Evolutionary conservation across 2,888 invertebrate species (phyloP), one percentile per base, ranked within the genome.

Genomic region (Leptarthrus brevirostris): DNA sequence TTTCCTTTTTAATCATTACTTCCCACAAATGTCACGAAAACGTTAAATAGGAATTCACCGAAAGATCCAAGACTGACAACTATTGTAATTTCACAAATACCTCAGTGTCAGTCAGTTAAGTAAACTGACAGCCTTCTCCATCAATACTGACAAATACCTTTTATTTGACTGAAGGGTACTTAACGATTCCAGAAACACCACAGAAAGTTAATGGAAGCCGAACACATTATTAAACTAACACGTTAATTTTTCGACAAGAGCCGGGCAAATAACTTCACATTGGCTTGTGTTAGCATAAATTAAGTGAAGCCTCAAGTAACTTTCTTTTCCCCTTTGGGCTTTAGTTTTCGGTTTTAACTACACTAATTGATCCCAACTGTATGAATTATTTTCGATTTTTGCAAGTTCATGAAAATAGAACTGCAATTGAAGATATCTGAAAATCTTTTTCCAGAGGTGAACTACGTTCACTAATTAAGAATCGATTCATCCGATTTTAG

Each of bases 11-110:
- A 58, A 36, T 58, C 58, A 58, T 58, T 36, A 26, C 58, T 36
- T 58, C 20, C 58, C 58, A 40, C 8, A 58, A 58, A 58, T 58
- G 58, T 58, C 58, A 36, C 34, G 58, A 58, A 58, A 58, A 20
- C 36, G 18, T 16, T 58, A 36, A 18, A 34, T 16, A 8, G 36
- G 58, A 58, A 58, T 36, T 58, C 20, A 58, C 36, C 20, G 16
- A 36, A 40, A 12, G 58, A 34, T 34, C 18, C 16, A 34, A 36
- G 58, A 58, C 58, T 58, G 58, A 58, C 58, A 36, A 56, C 58
- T 58, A 58, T 36, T 36, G 58, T 58, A 58, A 58, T 58, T 58
- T 58, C 36, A 58, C 36, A 58, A 34, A 58, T 58, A 58, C 58
- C 58, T 36, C 18, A 6, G 20, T 58, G 58, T 58, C 58, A 58